Evolutionary conservation across 2,888 invertebrate genomes (phyloP), one percentile per base, ranked within the genome.

Genomic region (Ellobium chinense): DNA sequence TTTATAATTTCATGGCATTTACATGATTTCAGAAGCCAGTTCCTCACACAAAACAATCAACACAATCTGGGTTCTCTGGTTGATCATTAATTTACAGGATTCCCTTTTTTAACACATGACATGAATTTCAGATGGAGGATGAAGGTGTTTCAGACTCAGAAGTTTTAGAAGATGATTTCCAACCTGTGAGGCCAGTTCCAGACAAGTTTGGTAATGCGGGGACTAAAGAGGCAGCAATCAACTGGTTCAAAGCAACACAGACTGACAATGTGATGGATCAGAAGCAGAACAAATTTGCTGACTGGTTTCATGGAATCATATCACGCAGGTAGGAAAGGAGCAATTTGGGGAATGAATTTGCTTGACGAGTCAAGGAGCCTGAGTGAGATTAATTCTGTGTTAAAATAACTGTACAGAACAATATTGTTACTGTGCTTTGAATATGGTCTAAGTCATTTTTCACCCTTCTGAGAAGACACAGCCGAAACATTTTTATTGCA

Each of bases 291-390:
- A 86, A 85, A 70, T 92, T 89, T 66, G 89, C 88, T 2, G 89
- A 89, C 24, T 93, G 92, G 92, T 92, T 92, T 78, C 92, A 92
- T 85, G 93, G 93, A 4, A 91, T 92, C 62, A 93, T 93, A 29
- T 88, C 90, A 7, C 86, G 92, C 84, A 90, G 88, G 92, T 92
- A 87, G 63, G 74, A n/a, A n/a, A n/a, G n/a, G n/a, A n/a, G n/a
- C n/a, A n/a, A n/a, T n/a, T n/a, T n/a, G n/a, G n/a, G n/a, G n/a
- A n/a, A n/a, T n/a, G n/a, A n/a, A n/a, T n/a, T n/a, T n/a, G n/a
- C n/a, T n/a, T n/a, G n/a, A n/a, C n/a, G n/a, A n/a, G n/a, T n/a
- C n/a, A n/a, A n/a, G n/a, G n/a, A n/a, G n/a, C n/a, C n/a, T n/a
- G n/a, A n/a, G n/a, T n/a, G n/a, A n/a, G n/a, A n/a, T n/a, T n/a